A percentile compares a stretch with the other conserved stretches of the same genome.
These are phyloP conservation scores for Berghia stephanieae DNA, from an alignment of 1,140 invertebrate species.

Conservation along the genomic window DNA sequence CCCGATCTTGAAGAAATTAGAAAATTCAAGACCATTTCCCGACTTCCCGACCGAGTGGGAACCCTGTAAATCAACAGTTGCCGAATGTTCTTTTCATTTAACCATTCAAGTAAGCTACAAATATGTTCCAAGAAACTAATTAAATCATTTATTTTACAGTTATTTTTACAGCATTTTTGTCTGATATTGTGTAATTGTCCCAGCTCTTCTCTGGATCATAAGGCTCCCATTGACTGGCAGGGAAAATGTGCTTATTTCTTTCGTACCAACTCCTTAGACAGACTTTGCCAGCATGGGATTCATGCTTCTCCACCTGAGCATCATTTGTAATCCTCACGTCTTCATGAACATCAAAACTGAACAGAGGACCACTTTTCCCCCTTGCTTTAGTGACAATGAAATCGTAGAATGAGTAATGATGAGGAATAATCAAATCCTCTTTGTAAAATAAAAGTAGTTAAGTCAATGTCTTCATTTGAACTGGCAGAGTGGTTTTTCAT, in stretches of 20 bases:
- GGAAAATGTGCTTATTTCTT: conserved; percentile 99
- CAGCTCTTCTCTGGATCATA: conserved; percentile 99
- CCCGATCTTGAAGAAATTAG: neutral
- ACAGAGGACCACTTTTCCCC: conserved; percentile 94
- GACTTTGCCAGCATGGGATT: conserved; percentile 97
- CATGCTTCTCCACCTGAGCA: conserved; percentile 95
- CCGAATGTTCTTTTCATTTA: too few species aligned
- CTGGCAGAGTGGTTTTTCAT: too few species aligned
- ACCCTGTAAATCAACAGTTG: neutral
- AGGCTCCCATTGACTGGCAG: conserved; percentile 98
- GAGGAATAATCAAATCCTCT: conserved; percentile 97
- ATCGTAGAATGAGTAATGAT: conserved; percentile 99
- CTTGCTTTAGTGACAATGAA: conserved; percentile 95
- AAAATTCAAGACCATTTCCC: neutral
- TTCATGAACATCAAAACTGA: conserved; percentile 97
- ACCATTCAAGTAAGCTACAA: too few species aligned
- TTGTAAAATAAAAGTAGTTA: conserved; percentile 72
- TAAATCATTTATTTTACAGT: conserved; percentile 57
- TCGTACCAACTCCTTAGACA: conserved; percentile 94
- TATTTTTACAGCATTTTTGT: conserved; percentile 65
- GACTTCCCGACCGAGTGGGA: neutral
- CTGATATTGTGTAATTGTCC: conserved; percentile 78
- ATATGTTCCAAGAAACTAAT: neutral
- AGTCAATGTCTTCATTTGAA: too few species aligned
- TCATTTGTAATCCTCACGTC: conserved; percentile 94